These are phyloP conservation scores for Platycheirus rosarum DNA, from an alignment of 2,888 invertebrate species.

Conservation along the genomic window DNA sequence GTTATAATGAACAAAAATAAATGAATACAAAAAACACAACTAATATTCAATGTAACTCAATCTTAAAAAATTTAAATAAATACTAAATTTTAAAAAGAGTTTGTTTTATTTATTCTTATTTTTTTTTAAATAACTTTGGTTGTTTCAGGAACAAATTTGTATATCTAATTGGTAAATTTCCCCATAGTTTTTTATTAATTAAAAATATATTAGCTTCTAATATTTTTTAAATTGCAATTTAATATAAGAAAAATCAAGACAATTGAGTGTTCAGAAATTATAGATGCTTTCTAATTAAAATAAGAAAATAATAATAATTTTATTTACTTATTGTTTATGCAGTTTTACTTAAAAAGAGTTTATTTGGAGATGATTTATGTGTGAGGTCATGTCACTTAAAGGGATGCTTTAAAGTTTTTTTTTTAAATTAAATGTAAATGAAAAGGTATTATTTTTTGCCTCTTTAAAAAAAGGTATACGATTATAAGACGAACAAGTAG, in stretches of 20 bases:
- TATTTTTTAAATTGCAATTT: conserved; percentile 73
- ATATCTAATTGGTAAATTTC: conserved; percentile 71
- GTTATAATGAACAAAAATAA: conserved; percentile 38
- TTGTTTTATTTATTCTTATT: conserved; percentile 58
- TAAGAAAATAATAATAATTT: conserved; percentile 5
- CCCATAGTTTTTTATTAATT: conserved; percentile 60
- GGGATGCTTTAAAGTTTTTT: no score
- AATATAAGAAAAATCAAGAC: conserved; percentile 68
- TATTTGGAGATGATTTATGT: conserved; percentile 55
- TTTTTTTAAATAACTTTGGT: conserved; percentile 79
- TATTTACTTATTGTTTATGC: not conserved
- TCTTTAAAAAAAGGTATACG: no score
- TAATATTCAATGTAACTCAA: conserved; percentile 63
- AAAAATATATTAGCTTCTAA: conserved; percentile 59
- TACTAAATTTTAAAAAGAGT: conserved; percentile 39
- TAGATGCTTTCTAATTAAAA: conserved; percentile 35
- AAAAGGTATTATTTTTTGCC: no score
- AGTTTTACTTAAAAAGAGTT: no score
- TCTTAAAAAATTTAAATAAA: conserved; percentile 58
- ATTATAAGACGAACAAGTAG: no score
- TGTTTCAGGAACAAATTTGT: conserved; percentile 81
- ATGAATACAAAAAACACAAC: conserved; percentile 50
- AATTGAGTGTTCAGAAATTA: conserved; percentile 46
- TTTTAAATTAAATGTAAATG: no score
- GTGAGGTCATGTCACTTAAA: no score